Conservation (phyloP, 2,113 vertebrate species). For the Phycodurus eques region DNA sequence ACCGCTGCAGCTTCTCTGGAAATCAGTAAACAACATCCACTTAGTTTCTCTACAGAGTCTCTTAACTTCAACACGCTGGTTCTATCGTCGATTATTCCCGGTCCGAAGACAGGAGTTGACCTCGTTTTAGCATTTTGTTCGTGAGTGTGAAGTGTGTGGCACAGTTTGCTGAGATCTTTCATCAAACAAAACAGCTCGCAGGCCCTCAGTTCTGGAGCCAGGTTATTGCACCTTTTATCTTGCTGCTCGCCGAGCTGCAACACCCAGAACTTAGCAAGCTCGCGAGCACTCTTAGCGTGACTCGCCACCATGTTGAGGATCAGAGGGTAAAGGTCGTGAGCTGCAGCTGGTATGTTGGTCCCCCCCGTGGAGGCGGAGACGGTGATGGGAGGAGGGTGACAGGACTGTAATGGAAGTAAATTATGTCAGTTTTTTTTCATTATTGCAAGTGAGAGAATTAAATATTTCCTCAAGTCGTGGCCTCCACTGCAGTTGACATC, state of each 20-base stretch:
- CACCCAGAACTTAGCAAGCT: conserved; percentile 71
- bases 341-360: conserved; percentile 54
- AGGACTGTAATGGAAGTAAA: conserved; percentile 9
- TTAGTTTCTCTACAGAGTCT: conserved; percentile 42
- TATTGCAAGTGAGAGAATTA: background rate
- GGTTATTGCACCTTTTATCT: background rate
- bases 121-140: conserved; percentile 3
- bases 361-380: background rate
- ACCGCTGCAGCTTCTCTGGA: background rate
- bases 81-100: background rate
- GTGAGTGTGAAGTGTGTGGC: conserved; percentile 37
- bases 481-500: background rate
- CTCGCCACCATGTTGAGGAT: conserved; percentile 77
- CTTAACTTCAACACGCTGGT: conserved; percentile 28
- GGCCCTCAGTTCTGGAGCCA: conserved; percentile 58
- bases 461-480: background rate
- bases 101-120: background rate
- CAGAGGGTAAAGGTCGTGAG: conserved; percentile 74
- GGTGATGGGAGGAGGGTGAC: background rate
- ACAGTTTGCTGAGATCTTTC: conserved; percentile 73
- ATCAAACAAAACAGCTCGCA: conserved; percentile 72
- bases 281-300: conserved; percentile 54
- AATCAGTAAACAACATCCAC: background rate
- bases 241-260: conserved; percentile 63
- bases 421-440: background rate